Conservation (phyloP, 2,113 vertebrate species). For the Epinephelus cyanopodus region DNA sequence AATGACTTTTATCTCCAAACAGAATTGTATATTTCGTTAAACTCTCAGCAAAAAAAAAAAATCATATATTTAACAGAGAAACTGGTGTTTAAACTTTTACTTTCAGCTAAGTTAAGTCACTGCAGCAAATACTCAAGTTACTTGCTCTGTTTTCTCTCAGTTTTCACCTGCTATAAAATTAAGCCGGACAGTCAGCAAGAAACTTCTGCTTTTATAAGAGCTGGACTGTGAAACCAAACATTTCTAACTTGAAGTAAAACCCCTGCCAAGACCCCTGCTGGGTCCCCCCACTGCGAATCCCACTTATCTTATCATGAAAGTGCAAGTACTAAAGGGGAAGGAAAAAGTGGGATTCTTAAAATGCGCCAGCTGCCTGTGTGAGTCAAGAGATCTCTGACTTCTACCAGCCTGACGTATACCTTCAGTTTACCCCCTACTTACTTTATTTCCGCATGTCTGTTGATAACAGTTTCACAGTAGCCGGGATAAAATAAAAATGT, state of each 20-base stretch:
- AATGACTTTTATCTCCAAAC: no score
- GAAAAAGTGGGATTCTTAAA: not conserved
- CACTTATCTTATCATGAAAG: slow-evolving; percentile 26
- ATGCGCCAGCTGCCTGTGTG: slow-evolving; percentile 1
- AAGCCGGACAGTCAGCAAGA: not conserved
- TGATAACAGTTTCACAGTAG: no score
- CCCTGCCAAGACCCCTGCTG: slow-evolving; percentile 18
- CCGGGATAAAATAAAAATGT: no score
- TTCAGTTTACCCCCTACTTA: no score
- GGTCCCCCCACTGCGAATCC: not conserved
- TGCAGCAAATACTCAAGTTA: not conserved
- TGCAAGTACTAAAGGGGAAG: not conserved
- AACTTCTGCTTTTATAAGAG: not conserved
- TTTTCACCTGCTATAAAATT: not conserved
- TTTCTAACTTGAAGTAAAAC: slow-evolving; percentile 1
- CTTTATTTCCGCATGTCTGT: no score
- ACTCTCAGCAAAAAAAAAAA: not conserved
- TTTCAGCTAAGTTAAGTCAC: not conserved
- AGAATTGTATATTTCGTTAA: no score
- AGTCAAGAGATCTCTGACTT: not conserved
- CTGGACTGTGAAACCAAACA: not conserved
- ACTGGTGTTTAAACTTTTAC: not conserved
- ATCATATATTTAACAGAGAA: not conserved
- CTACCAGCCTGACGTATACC: not conserved
- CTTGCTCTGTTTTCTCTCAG: not conserved